Conservation (phyloP, 2,888 invertebrate genomes). For the Macropis europaea region DNA sequence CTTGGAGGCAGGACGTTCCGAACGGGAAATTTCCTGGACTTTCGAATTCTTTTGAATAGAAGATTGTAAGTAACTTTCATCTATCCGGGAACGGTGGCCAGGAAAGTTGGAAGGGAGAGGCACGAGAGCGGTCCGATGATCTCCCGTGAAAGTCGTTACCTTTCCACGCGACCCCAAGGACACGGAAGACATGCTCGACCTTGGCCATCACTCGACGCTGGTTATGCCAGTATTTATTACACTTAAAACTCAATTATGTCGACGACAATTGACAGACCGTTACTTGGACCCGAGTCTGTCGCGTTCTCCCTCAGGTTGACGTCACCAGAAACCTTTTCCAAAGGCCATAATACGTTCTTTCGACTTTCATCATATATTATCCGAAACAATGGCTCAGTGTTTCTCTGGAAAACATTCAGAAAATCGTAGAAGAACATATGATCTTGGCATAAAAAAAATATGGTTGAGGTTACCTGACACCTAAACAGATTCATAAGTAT, state of each 20-base stretch:
- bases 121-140: constrained; percentile 44
- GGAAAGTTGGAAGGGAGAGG: constrained; percentile 18
- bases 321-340: constrained; percentile 7
- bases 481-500: no score
- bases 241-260: constrained; percentile 41
- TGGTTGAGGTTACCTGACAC: no score
- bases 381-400: background rate
- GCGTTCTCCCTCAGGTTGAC: background rate
- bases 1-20: background rate
- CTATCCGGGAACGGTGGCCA: background rate
- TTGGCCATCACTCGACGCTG: constrained; percentile 38
- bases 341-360: background rate
- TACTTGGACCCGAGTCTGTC: constrained; percentile 10
- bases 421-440: no score
- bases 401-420: no score
- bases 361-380: constrained; percentile 14
- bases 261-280: constrained; percentile 31
- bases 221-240: constrained; percentile 53
- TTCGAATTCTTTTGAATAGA: background rate
- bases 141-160: constrained; percentile 45
- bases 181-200: constrained; percentile 28
- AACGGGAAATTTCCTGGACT: background rate
- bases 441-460: no score
- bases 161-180: constrained; percentile 45
- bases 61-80: constrained; percentile 9